phyloP scores from a whole-genome alignment of 2,797 vertebrate genomes.

The Morus bassanus region DNA sequence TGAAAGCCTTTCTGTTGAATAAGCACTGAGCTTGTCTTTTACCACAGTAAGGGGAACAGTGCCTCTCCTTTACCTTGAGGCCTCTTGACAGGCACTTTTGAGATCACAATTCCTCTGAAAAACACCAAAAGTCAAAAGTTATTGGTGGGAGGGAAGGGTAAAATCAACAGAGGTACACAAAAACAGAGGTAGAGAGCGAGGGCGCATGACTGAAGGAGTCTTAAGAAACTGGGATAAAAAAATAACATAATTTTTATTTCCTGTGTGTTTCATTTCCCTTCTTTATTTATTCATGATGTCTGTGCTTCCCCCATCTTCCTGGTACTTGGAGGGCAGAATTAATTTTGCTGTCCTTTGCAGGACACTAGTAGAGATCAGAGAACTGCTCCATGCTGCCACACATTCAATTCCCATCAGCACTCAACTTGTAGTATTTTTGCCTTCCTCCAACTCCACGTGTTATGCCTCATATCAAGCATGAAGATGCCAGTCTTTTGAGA shows the following conservation, averaged over 20 bases:
- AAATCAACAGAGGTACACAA: background rate
- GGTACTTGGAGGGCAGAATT: background rate
- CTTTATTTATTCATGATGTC: background rate
- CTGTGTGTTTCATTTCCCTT: background rate
- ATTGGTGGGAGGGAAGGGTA: background rate
- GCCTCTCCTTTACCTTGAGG: background rate
- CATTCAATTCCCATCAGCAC: background rate
- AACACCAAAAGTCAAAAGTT: background rate
- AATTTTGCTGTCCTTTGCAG: background rate
- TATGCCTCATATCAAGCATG: background rate
- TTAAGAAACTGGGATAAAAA: background rate
- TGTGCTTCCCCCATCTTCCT: background rate
- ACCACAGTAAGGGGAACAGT: background rate
- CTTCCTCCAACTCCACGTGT: background rate
- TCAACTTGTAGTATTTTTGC: background rate
- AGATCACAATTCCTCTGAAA: background rate
- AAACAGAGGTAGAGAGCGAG: background rate
- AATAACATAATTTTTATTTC: background rate
- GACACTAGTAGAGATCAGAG: background rate
- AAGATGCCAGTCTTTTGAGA: background rate
- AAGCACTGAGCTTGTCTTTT: background rate
- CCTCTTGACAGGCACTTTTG: background rate
- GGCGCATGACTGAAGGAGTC: background rate
- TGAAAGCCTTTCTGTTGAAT: background rate
- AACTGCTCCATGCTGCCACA: background rate